Evolutionary conservation across 1,140 invertebrate species (phyloP).

Genomic region (Megalopta genalis): DNA sequence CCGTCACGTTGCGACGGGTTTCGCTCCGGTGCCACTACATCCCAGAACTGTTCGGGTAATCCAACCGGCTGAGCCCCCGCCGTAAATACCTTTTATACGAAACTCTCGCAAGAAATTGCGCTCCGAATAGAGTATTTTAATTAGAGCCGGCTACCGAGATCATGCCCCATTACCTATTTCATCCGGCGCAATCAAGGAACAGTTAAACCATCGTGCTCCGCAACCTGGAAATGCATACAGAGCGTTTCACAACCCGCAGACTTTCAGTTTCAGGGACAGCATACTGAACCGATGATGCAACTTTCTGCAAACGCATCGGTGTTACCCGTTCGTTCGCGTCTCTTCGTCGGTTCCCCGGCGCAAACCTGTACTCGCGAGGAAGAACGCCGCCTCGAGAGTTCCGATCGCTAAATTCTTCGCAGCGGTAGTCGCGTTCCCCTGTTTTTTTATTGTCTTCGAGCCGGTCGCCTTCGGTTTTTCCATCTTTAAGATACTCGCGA

Average conservation of each 20-base stretch:
- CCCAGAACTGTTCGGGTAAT: slow-evolving; percentile 31
- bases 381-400: no score
- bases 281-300: no score
- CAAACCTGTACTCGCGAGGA: no score
- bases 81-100: slow-evolving; percentile 11
- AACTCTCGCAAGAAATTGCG: slow-evolving; percentile 6
- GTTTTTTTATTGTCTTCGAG: no score
- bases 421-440: no score
- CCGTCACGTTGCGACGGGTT: slow-evolving; percentile 42
- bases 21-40: slow-evolving; percentile 27
- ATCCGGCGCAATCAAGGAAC: not conserved
- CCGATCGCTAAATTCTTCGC: no score
- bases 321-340: no score
- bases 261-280: no score
- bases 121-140: slow-evolving; percentile 17
- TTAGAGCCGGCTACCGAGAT: slow-evolving; percentile 1
- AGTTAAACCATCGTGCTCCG: not conserved
- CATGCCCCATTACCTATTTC: slow-evolving; percentile 1
- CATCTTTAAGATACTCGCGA: no score
- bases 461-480: no score
- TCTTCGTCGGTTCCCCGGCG: no score
- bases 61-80: not conserved
- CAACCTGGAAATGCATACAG: not conserved
- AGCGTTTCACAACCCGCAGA: not conserved
- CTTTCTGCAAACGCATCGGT: no score